These are phyloP conservation scores for Belgica antarctica DNA, from an alignment of 2,888 invertebrate species.

Conservation along the genomic window DNA sequence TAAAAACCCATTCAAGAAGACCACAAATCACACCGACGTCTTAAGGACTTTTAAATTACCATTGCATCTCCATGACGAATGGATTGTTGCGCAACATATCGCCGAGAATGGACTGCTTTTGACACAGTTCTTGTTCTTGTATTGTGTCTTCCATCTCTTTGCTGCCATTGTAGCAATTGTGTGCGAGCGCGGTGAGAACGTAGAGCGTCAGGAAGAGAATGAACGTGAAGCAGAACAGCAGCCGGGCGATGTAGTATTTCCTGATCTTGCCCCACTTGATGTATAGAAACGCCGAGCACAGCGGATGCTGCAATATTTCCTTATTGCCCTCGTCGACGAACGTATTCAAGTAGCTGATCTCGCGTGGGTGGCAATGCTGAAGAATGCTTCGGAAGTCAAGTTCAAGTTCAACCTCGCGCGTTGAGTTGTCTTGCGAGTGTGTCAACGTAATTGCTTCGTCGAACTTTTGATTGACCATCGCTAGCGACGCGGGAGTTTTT, in stretches of 20 bases:
- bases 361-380: constrained; percentile 78
- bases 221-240: constrained; percentile 76
- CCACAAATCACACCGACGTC: constrained; percentile 8
- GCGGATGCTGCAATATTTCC: constrained; percentile 78
- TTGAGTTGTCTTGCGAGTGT: constrained; percentile 72
- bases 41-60: constrained; percentile 53
- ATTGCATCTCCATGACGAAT: constrained; percentile 75
- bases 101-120: constrained; percentile 74
- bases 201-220: constrained; percentile 77
- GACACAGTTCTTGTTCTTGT: constrained; percentile 71
- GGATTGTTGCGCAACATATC: constrained; percentile 73
- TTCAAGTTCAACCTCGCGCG: constrained; percentile 76
- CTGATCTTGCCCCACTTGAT: constrained; percentile 89
- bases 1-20: no score
- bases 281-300: constrained; percentile 83
- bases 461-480: constrained; percentile 77
- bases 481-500: constrained; percentile 81
- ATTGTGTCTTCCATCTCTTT: constrained; percentile 71
- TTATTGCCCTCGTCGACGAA: constrained; percentile 88
- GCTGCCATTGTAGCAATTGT: constrained; percentile 80
- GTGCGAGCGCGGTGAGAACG: constrained; percentile 76
- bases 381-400: constrained; percentile 78
- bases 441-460: constrained; percentile 77
- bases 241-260: constrained; percentile 78
- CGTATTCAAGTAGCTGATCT: constrained; percentile 81